These are phyloP conservation scores for Rhabdornis inornatus DNA, from an alignment of 2,113 vertebrate genomes.

Conservation along the genomic window DNA sequence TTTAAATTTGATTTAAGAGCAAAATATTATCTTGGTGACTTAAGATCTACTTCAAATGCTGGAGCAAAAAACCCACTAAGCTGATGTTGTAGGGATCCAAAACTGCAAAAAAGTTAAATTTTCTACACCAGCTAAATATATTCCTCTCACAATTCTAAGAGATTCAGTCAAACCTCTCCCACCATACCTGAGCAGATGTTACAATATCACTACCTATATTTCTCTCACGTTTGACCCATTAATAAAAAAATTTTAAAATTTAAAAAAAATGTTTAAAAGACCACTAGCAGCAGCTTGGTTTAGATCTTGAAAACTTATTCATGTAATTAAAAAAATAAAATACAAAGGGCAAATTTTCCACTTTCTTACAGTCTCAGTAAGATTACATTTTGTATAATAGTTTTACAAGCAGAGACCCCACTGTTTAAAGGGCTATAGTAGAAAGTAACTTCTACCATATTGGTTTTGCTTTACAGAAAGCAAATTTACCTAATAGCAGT, in stretches of 20 bases:
- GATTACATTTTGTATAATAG: background rate
- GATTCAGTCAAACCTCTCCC: background rate
- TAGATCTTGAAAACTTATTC: background rate
- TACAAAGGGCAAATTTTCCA: background rate
- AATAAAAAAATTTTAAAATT: background rate
- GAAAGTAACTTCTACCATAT: background rate
- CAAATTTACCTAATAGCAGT: background rate
- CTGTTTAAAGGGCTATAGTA: background rate
- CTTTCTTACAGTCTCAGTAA: background rate
- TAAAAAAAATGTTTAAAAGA: too few relatives aligned
- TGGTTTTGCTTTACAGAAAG: background rate
- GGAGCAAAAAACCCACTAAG: background rate
- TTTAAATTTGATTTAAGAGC: background rate
- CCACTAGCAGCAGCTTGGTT: background rate
- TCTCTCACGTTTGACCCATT: background rate
- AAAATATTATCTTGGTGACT: background rate
- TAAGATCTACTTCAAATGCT: background rate
- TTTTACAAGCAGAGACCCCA: background rate
- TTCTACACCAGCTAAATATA: background rate
- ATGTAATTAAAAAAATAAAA: background rate
- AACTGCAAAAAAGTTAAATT: background rate
- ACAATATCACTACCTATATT: background rate
- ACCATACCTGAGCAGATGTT: background rate
- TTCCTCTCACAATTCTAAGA: background rate
- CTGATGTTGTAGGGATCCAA: background rate